Conservation (phyloP, 2,888 invertebrate genomes). For the Eurytoma californica region DNA sequence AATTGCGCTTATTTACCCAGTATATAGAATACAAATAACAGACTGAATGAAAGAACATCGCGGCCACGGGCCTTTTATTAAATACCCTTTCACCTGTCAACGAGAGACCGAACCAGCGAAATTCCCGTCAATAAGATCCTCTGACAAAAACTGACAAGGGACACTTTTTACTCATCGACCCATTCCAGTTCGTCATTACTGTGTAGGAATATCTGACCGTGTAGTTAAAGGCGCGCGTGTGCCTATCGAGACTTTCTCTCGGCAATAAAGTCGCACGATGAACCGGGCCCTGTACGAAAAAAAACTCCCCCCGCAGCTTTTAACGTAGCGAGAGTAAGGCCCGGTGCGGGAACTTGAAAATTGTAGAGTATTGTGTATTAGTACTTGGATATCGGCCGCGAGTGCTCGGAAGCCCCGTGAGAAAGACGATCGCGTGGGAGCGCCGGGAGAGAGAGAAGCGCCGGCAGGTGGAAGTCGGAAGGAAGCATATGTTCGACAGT, state of each 20-base stretch:
- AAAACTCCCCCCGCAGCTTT: neutral
- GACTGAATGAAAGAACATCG: too few species aligned
- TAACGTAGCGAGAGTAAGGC: neutral
- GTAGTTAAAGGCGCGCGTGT: neutral
- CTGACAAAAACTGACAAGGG: neutral
- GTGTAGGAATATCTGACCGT: neutral
- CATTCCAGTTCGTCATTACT: neutral
- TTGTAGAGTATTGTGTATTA: neutral
- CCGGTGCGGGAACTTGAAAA: neutral
- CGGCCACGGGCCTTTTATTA: too few species aligned
- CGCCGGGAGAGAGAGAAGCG: neutral
- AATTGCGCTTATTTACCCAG: too few species aligned
- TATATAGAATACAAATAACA: too few species aligned
- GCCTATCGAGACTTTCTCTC: neutral
- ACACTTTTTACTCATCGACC: too few species aligned
- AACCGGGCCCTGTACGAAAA: neutral
- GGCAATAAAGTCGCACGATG: neutral
- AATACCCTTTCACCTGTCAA: too few species aligned
- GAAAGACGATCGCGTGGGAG: conserved; percentile 12
- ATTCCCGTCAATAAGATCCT: neutral
- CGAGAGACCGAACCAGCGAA: neutral
- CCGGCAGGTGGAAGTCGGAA: neutral
- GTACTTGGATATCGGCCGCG: neutral
- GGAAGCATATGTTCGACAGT: neutral
- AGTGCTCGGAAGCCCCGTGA: neutral